Percentiles rank a stretch among this genome's conserved stretches.
Conservation (phyloP, 2,888 invertebrate genomes). For the Caenorhabditis zanzibari region DNA sequence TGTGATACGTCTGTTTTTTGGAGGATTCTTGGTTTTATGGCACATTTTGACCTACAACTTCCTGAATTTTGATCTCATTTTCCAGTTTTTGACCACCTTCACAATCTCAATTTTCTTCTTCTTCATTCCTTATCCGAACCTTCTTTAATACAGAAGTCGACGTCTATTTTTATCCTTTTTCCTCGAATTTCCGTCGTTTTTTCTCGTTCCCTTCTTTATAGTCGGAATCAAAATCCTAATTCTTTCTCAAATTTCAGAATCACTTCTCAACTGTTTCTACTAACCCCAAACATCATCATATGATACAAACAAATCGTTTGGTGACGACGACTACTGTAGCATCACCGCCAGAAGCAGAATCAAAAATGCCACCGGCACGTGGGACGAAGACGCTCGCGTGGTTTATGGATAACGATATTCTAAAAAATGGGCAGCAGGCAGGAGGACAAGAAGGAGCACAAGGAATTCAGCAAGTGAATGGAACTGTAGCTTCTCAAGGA, state of each 20-base stretch:
- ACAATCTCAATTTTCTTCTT: neutral
- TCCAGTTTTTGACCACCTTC: neutral
- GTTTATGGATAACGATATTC: slow-evolving; percentile 70
- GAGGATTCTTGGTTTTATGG: neutral
- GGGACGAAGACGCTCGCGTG: slow-evolving; percentile 75
- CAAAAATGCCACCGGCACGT: slow-evolving; percentile 56
- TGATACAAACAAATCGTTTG: slow-evolving; percentile 32
- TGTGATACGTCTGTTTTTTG: too few relatives aligned
- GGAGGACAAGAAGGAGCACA: neutral
- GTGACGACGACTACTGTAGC: neutral
- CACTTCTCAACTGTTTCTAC: neutral
- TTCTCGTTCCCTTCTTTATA: neutral
- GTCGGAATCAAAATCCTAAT: neutral
- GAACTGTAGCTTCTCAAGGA: too few relatives aligned
- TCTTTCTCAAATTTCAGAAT: neutral
- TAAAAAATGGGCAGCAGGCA: slow-evolving; percentile 64
- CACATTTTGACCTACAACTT: neutral
- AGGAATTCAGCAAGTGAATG: slow-evolving; percentile 2
- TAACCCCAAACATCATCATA: slow-evolving; percentile 8
- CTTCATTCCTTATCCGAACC: neutral
- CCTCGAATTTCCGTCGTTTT: neutral
- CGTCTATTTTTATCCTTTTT: neutral
- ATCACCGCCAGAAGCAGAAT: neutral
- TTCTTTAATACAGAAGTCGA: too few relatives aligned
- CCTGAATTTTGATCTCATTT: neutral